Base-by-base conservation (phyloP, 2,797 vertebrate genomes). In the Sparus aurata region DNA sequence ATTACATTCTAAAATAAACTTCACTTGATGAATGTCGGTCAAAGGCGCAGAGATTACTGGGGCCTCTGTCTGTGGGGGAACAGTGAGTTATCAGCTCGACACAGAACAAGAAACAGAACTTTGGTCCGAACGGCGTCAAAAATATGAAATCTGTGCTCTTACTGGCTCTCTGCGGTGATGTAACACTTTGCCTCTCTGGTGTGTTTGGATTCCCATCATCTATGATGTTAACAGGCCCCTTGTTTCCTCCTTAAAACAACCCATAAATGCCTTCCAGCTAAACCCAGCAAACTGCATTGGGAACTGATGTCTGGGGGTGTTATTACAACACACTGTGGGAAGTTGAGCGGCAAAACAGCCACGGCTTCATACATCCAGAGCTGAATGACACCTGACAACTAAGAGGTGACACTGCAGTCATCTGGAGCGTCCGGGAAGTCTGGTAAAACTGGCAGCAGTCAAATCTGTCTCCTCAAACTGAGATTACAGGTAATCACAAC, bases 1-100 rank as follows among this genome's bases (percentile, higher is more conserved):
- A 87, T 88, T 71, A 82, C 8, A 17, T 67, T 72, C 50, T 79
- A 23, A 73, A 79, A 69, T 84, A 78, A 88, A 54, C 77, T 46
- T 1, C 4, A 3, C 4, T 50, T 75, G 75, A 88, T 84, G 45
- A 59, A 77, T 69, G 69, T 64, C 47, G 12, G 68, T 49, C 13
- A 55, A 34, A 77, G 23, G 41, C 27, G 30, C 10, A 30, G 65
- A 65, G 78, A 69, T 75, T 50, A 76, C 22, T 4, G 12, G 15
- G 53, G 73, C 66, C 13, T 66, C 10, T 12, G 30, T 74, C 34
- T 50, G 2, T 1, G 2, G 55, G 55, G 59, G 69, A 50, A 86
- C 72, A 72, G 52, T 46, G 60, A 79, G 34, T 22, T 46, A 69
- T 61, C 9, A 3, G n/a, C 22, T 18, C 11, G n/a, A 27, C n/a